Evolutionary conservation across 2,797 vertebrate species (phyloP).

Genomic region (Neosalanx taihuensis): DNA sequence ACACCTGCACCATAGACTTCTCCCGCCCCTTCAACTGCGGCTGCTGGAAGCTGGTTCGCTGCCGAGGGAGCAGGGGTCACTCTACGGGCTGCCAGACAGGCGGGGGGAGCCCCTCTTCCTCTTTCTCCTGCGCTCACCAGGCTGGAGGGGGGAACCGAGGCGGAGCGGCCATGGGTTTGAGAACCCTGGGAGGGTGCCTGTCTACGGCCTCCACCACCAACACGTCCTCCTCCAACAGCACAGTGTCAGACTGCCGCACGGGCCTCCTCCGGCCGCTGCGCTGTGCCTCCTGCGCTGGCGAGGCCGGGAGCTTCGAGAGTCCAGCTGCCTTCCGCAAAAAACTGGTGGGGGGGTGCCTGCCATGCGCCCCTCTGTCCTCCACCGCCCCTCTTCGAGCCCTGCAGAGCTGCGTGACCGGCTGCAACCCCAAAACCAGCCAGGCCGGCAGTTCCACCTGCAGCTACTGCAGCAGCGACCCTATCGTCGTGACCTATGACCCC

Average conservation of each 20-base stretch:
- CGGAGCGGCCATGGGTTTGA: slow-evolving; percentile 69
- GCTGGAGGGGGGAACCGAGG: slow-evolving; percentile 51
- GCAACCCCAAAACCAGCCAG: slow-evolving; percentile 79
- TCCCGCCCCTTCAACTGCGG: slow-evolving; percentile 78
- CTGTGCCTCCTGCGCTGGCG: slow-evolving; percentile 74
- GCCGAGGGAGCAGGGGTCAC: slow-evolving; percentile 63
- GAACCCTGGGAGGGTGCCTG: slow-evolving; percentile 74
- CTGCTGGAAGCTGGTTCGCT: slow-evolving; percentile 80
- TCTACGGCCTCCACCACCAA: slow-evolving; percentile 77
- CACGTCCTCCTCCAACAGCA: slow-evolving; percentile 78
- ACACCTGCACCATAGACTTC: slow-evolving; percentile 80
- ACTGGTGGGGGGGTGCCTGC: slow-evolving; percentile 76
- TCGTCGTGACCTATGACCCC: slow-evolving; percentile 84
- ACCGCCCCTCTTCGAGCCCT: slow-evolving; percentile 75
- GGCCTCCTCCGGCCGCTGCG: slow-evolving; percentile 70
- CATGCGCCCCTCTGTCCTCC: slow-evolving; percentile 74
- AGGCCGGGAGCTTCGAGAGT: slow-evolving; percentile 70
- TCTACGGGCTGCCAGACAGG: slow-evolving; percentile 60
- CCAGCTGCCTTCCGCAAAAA: slow-evolving; percentile 74
- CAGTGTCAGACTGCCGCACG: slow-evolving; percentile 71
- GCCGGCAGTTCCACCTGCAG: slow-evolving; percentile 83
- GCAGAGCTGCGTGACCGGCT: slow-evolving; percentile 78
- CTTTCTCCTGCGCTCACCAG: slow-evolving; percentile 68
- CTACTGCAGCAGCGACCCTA: slow-evolving; percentile 86
- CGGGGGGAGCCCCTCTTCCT: slow-evolving; percentile 68